Evolutionary conservation across 2,888 invertebrate species (phyloP).

Genomic region (Oxyscelio sp.): DNA sequence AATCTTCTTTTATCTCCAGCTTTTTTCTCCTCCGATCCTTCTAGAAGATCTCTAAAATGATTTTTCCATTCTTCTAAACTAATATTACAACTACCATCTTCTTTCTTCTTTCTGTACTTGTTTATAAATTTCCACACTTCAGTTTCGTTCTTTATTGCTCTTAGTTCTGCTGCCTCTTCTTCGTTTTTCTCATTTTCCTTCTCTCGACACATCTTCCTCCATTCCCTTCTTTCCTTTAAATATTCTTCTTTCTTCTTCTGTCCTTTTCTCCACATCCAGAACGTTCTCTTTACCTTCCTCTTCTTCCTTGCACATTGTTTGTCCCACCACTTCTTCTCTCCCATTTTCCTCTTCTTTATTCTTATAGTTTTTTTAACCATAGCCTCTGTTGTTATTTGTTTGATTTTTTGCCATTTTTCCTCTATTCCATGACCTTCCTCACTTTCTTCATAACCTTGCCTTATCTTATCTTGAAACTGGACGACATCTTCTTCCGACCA

Average conservation of each 20-base stretch:
- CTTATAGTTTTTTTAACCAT: neutral
- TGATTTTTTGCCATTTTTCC: neutral
- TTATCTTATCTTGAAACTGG: neutral
- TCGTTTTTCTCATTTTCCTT: slow-evolving; percentile 5
- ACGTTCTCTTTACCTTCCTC: neutral
- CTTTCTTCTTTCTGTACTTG: neutral
- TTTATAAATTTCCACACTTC: slow-evolving; percentile 41
- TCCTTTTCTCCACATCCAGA: neutral
- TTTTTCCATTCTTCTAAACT: neutral
- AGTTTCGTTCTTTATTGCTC: neutral
- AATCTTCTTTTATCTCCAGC: too few species aligned
- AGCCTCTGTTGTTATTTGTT: neutral
- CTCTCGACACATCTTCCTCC: neutral
- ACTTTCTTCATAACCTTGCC: neutral
- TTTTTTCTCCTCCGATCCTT: neutral
- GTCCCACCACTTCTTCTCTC: neutral
- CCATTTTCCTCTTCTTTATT: neutral
- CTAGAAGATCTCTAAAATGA: neutral
- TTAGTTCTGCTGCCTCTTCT: slow-evolving; percentile 21
- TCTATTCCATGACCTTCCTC: neutral
- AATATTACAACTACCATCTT: neutral
- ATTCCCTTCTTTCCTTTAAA: slow-evolving; percentile 5
- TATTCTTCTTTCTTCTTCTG: neutral
- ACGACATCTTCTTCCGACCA: slow-evolving; percentile 24
- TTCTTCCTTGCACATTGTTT: neutral